Base-by-base conservation (phyloP, 2,888 invertebrate genomes). In the Agrotis segetum region DNA sequence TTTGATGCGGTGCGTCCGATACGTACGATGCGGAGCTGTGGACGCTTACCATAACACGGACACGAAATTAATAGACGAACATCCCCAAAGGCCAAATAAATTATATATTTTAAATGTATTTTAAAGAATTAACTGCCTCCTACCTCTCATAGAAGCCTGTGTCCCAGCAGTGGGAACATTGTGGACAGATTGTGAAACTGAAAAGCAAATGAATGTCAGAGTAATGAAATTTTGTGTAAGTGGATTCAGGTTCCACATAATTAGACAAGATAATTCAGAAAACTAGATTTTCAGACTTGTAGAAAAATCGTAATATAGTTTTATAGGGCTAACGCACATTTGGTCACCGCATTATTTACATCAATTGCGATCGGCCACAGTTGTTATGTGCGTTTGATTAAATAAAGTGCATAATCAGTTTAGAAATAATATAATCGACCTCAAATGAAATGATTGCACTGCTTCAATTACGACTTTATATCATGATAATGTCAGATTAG, bases 391-490 rank as follows among this genome's bases (percentile, higher is more conserved):
- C 40, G 40, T 40, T 11, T 40, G 40, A 40, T 2, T 40, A 1
- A 40, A 40, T 40, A 55, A 44, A 17, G 13, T 53, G 6, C 19
- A 59, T 17, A 49, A 17, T 44, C 47, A 16, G 60, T 21, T 56
- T 52, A 11, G 4, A 34, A 34, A 59, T 29, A 58, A 68, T 34
- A 64, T 66, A 52, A 46, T 50, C 19, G 19, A n/a, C 13, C 29
- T 29, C 19, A 55, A 72, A 62, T 50, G n/a, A 64, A 74, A 63
- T 52, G 24, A 58, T 63, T 74, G 17, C 19, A 50, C 49, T 53
- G 16, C 66, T 58, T 71, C 55, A 50, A 16, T 29, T 19, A 16
- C 3, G 29, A 9, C 14, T 68, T 24, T 50, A 21, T 53, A 63
- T 74, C 47, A 17, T 16, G 19, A 55, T 64, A 65, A 9, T 19